These are phyloP conservation scores for Alloscopus bannaensis DNA, from an alignment of 2,888 invertebrate species.

Conservation along the genomic window DNA sequence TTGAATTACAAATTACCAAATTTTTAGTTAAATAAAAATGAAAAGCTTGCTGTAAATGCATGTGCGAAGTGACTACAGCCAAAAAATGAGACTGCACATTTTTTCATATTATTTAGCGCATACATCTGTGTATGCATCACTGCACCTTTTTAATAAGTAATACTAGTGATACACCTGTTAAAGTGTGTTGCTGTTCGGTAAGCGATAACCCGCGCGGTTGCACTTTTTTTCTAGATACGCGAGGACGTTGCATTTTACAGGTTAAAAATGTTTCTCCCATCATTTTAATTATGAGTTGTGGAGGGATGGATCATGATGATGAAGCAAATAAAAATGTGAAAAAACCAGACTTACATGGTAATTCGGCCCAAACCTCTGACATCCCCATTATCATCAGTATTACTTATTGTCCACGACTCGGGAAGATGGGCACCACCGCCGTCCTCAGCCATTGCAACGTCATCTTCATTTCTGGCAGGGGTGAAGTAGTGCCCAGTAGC, in stretches of 20 bases:
- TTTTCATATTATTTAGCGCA: no score
- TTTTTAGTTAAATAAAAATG: conserved; percentile 5
- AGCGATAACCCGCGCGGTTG: no score
- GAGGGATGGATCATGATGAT: conserved; percentile 7
- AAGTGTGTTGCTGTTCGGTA: no score
- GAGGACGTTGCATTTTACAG: conserved; percentile 7
- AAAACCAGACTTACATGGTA: conserved; percentile 67
- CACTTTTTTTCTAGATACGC: no score
- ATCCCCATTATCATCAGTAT: conserved; percentile 57
- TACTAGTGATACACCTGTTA: no score
- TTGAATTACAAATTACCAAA: conserved; percentile 54
- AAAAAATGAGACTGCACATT: no score
- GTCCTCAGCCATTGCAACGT: conserved; percentile 12
- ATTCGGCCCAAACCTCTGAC: conserved; percentile 58
- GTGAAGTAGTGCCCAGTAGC: conserved; percentile 35
- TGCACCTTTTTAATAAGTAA: no score
- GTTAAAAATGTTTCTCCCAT: conserved; percentile 8
- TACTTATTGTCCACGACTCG: conserved; percentile 61
- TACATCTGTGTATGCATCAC: no score
- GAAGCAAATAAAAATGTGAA: conserved; percentile 46
- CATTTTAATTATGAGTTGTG: conserved; percentile 51
- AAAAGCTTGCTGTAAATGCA: no score
- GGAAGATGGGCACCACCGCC: conserved; percentile 1
- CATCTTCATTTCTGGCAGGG: background rate
- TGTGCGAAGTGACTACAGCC: no score